A percentile compares a stretch with the other conserved stretches of the same genome.
Evolutionary conservation across 2,797 vertebrate genomes (phyloP).

Genomic region (Chrysolophus pictus): DNA sequence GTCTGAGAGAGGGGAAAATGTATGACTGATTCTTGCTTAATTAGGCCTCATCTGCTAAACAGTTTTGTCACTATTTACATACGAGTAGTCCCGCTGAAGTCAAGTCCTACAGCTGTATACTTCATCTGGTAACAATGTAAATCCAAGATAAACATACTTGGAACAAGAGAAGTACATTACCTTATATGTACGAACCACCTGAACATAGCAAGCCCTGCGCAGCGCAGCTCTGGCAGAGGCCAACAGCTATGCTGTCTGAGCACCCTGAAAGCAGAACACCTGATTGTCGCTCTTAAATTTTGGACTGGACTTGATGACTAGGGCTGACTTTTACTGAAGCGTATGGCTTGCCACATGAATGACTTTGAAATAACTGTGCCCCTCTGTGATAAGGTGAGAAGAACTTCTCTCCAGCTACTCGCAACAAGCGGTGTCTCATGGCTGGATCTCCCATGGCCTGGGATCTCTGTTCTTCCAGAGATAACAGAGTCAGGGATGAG

Average conservation of each 20-base stretch:
- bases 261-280: not conserved
- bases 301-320: not conserved
- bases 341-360: not conserved
- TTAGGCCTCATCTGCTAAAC: slow-evolving; percentile 66
- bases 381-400: not conserved
- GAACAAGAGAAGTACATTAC: slow-evolving; percentile 64
- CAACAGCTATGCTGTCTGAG: slow-evolving; percentile 13
- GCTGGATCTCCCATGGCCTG: not conserved
- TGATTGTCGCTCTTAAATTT: not conserved
- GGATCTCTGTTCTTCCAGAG: not conserved
- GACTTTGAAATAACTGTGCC: not conserved
- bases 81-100: slow-evolving; percentile 46
- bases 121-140: slow-evolving; percentile 70
- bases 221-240: not conserved
- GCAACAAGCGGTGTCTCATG: not conserved
- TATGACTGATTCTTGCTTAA: slow-evolving; percentile 8
- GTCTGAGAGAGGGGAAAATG: not conserved
- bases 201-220: not conserved
- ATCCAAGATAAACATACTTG: slow-evolving; percentile 69
- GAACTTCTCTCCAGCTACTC: not conserved
- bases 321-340: not conserved
- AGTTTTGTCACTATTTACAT: slow-evolving; percentile 70
- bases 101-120: slow-evolving; percentile 46
- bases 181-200: slow-evolving; percentile 70
- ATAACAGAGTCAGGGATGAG: not conserved